These are phyloP conservation scores for Lamellibrachia satsuma DNA, from an alignment of 2,888 invertebrate genomes.

Conservation along the genomic window DNA sequence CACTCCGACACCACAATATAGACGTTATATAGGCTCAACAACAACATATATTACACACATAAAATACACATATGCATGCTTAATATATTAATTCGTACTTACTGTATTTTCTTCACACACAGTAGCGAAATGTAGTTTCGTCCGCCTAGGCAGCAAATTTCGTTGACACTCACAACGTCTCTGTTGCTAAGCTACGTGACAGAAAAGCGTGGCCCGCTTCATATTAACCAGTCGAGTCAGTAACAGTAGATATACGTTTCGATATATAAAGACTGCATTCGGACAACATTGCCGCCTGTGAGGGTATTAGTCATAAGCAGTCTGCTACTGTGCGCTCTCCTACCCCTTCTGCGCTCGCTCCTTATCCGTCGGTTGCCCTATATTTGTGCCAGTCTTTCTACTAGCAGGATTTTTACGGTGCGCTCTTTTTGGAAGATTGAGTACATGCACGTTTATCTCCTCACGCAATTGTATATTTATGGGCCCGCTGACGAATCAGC, in stretches of 20 bases:
- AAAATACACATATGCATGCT: not conserved
- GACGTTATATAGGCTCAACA: not conserved
- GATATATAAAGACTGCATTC: not conserved
- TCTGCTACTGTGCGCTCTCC: not conserved
- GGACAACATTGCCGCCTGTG: not conserved
- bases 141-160: not conserved
- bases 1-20: too few species aligned
- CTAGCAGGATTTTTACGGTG: not conserved
- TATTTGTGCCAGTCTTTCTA: conserved; percentile 10
- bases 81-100: not conserved
- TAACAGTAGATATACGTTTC: conserved; percentile 1
- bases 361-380: not conserved
- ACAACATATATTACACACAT: not conserved
- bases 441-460: not conserved
- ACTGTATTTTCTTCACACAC: not conserved
- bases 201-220: not conserved
- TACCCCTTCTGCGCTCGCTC: not conserved
- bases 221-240: not conserved
- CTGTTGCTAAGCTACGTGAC: not conserved
- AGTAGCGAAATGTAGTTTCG: not conserved
- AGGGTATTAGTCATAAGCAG: not conserved
- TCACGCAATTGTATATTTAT: conserved; percentile 17
- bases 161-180: not conserved
- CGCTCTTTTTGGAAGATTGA: conserved; percentile 5
- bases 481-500: conserved; percentile 6